Base-by-base conservation (phyloP, 2,888 invertebrate genomes). In the Rugalucina vietnamica region DNA sequence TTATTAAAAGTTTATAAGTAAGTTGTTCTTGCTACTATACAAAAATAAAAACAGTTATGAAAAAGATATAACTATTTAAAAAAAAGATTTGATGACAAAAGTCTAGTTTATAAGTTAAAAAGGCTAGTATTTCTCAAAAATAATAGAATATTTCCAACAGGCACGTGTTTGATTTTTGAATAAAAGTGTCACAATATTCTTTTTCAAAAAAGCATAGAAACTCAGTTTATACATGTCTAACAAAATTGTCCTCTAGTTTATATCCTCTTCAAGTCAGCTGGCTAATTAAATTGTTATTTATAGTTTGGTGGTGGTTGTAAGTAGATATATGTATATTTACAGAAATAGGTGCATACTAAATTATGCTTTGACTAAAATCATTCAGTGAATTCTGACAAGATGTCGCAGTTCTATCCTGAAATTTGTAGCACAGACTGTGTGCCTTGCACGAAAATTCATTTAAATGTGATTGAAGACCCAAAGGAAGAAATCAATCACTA, bases 231-330 rank as follows among this genome's bases (percentile, higher is more conserved):
- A n/a, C n/a, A n/a, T n/a, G n/a, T n/a, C n/a, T n/a, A n/a, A n/a
- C n/a, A n/a, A n/a, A n/a, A n/a, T n/a, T n/a, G n/a, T n/a, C n/a
- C n/a, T n/a, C n/a, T n/a, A n/a, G n/a, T 60, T 60, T 8, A 29
- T 60, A 60, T 60, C 60, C 29, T 8, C 60, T n/a, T 60, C 60
- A 60, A 60, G 60, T 60, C 24, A 60, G 60, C 29, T 60, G 60
- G 21, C 60, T 60, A 29, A 60, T 60, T 60, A 60, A 60, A 60
- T 29, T 60, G 60, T 24, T 29, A 60, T 60, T 60, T 27, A 60
- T 60, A 60, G 21, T 60, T n/a, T 60, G 60, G 60, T 60, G 60
- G 60, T 60, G 60, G 60, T n/a, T n/a, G n/a, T n/a, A n/a, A n/a
- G n/a, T n/a, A 29, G 27, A 27, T 54, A 54, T 24, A 54, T 54